These are phyloP conservation scores for Trinorchestia longiramus DNA, from an alignment of 1,140 invertebrate genomes.

Conservation along the genomic window DNA sequence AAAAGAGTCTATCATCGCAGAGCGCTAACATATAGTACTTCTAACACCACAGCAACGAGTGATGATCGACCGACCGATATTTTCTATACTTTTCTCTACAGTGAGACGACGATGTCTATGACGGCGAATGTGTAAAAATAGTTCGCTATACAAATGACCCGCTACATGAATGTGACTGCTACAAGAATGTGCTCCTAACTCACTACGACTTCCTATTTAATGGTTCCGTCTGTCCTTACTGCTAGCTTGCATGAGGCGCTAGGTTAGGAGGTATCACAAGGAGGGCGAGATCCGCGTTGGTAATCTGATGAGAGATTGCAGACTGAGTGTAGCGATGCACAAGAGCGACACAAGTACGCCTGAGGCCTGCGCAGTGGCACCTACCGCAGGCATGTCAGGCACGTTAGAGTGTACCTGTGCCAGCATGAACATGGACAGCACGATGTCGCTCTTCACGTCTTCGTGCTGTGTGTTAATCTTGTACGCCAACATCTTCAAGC, in stretches of 20 bases:
- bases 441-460: slow-evolving; percentile 85
- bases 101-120: not conserved
- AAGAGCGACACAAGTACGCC: not conserved
- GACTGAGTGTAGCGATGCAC: no score
- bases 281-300: not conserved
- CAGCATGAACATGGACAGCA: slow-evolving; percentile 90
- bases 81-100: not conserved
- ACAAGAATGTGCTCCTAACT: slow-evolving; percentile 6
- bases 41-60: not conserved
- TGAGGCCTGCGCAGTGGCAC: not conserved
- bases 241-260: not conserved
- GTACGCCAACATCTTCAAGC: slow-evolving; percentile 82
- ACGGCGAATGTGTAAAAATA: slow-evolving; percentile 49
- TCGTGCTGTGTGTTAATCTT: slow-evolving; percentile 87
- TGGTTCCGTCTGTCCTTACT: slow-evolving; percentile 39
- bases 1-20: not conserved
- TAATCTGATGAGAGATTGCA: not conserved
- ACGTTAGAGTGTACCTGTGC: slow-evolving; percentile 86
- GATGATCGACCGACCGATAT: not conserved
- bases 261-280: slow-evolving; percentile 44
- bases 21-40: not conserved
- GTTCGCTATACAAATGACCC: slow-evolving; percentile 42
- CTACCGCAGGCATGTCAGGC: slow-evolving; percentile 65
- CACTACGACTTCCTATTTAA: slow-evolving; percentile 21
- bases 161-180: slow-evolving; percentile 43